phyloP scores from a whole-genome alignment of 37 sponge, comb jelly and placozoan species.

The Agelas oroides region DNA sequence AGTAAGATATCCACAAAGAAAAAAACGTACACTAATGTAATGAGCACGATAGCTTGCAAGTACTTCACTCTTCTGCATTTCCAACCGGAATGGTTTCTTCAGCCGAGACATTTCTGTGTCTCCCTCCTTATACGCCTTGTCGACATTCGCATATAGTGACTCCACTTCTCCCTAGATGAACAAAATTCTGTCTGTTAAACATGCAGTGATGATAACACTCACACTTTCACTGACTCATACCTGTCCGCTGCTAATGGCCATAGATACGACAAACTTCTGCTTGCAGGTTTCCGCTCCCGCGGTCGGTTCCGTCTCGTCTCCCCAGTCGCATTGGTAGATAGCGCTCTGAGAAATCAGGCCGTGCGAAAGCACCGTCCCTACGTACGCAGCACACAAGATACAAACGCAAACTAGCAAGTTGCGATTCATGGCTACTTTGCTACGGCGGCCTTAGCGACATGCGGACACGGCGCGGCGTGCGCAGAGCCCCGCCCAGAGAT shows the following conservation, averaged over 20 bases:
- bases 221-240: conserved; percentile 3
- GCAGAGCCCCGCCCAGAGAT: too few species aligned
- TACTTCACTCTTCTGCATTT: conserved; percentile 62
- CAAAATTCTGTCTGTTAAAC: background rate
- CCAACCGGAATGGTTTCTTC: conserved; percentile 80
- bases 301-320: conserved; percentile 32
- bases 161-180: conserved; percentile 54
- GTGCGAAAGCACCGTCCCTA: too few species aligned
- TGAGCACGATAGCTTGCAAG: conserved; percentile 65
- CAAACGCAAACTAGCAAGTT: too few species aligned
- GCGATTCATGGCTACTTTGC: too few species aligned
- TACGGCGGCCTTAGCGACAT: too few species aligned
- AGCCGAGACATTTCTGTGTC: conserved; percentile 27
- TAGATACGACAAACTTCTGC: conserved; percentile 77
- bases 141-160: conserved; percentile 79
- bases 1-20: background rate
- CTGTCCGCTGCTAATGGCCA: conserved; percentile 71
- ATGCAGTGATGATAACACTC: background rate
- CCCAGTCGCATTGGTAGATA: conserved; percentile 31
- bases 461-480: too few species aligned
- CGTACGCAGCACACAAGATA: too few species aligned
- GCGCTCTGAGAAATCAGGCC: conserved; percentile 60
- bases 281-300: conserved; percentile 29
- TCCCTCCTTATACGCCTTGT: conserved; percentile 59
- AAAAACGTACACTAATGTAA: conserved; percentile 67